These are phyloP conservation scores for Oreohelix idahoensis DNA, from an alignment of 1,140 invertebrate genomes.

Conservation along the genomic window DNA sequence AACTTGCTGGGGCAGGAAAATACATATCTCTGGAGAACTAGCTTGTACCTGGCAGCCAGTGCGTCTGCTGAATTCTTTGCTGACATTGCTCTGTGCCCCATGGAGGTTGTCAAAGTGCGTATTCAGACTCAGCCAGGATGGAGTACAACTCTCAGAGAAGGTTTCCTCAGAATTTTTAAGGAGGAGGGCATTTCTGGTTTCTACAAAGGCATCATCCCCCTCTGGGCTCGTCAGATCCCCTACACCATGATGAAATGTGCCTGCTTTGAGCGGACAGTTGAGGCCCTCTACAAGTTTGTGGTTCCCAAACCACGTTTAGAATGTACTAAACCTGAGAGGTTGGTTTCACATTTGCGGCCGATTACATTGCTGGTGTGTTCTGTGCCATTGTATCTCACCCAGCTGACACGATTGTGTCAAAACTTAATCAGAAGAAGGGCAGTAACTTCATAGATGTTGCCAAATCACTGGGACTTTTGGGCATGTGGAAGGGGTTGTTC, in stretches of 20 bases:
- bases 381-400: conserved; percentile 99
- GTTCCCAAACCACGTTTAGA: conserved; percentile 96
- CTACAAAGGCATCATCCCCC: conserved; percentile 95
- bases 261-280: conserved; percentile 98
- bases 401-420: conserved; percentile 98
- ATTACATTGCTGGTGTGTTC: conserved; percentile 99
- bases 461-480: no score
- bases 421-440: conserved; percentile 95
- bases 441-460: conserved; percentile 83
- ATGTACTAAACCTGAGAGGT: conserved; percentile 94
- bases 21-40: conserved; percentile 92
- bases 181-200: conserved; percentile 80
- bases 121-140: no score
- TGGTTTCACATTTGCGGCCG: conserved; percentile 88
- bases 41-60: conserved; percentile 93
- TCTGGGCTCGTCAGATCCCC: no score
- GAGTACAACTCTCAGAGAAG: no score
- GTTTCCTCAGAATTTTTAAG: conserved; percentile 84
- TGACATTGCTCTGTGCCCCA: conserved; percentile 98
- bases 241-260: no score
- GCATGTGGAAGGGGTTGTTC: conserved; percentile 96
- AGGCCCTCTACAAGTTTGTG: conserved; percentile 87
- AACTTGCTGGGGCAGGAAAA: no score
- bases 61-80: no score
- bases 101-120: conserved; percentile 99